Evolutionary conservation across 2,113 vertebrate species (phyloP).

Genomic region (Donacobius atricapilla): DNA sequence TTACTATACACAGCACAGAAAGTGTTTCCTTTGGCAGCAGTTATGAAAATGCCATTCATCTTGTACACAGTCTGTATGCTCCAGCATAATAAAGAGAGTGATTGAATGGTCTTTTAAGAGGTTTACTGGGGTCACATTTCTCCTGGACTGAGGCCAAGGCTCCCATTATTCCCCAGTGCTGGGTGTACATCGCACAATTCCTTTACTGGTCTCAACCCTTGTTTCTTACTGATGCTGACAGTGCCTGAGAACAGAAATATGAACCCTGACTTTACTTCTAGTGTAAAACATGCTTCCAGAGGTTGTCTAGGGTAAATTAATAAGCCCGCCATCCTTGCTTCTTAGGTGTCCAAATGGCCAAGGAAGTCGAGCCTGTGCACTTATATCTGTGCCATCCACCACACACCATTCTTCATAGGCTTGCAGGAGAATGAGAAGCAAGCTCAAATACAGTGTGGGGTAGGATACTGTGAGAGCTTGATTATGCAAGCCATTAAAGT

Average conservation of each 20-base stretch:
- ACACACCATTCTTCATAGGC: neutral
- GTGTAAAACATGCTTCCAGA: neutral
- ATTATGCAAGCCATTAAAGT: constrained; percentile 28
- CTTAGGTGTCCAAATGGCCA: neutral
- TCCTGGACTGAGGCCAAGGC: neutral
- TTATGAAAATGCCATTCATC: constrained; percentile 44
- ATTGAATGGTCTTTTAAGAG: constrained; percentile 32
- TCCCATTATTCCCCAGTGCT: constrained; percentile 16
- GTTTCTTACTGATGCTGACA: neutral
- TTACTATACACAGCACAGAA: neutral
- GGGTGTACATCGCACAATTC: neutral
- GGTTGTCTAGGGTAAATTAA: neutral
- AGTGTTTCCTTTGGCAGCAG: constrained; percentile 44
- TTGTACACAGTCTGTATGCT: neutral
- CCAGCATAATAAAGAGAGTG: constrained; percentile 6
- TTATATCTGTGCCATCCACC: neutral
- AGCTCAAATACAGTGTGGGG: neutral
- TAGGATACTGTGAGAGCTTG: neutral
- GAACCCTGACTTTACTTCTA: neutral
- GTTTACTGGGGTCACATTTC: constrained; percentile 64
- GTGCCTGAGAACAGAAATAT: neutral
- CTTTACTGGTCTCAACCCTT: neutral
- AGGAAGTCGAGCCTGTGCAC: neutral
- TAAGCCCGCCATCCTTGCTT: neutral
- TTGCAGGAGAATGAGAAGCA: neutral